Percentiles rank a stretch among this genome's conserved stretches.
These are phyloP conservation scores for Apodemia duryi DNA, from an alignment of 2,888 invertebrate species.

Conservation along the genomic window DNA sequence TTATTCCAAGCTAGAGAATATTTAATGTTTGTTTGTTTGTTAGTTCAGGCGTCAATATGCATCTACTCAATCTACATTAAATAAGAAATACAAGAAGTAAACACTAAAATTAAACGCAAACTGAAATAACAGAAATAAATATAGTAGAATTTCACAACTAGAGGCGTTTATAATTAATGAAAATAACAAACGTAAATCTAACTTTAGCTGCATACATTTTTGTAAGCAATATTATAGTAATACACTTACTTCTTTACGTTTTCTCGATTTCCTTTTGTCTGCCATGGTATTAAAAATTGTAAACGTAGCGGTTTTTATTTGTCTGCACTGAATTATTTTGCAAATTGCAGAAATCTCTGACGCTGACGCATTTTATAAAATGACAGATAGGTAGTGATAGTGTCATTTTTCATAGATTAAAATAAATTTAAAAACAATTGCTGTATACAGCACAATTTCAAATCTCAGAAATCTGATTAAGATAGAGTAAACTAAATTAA, in stretches of 20 bases:
- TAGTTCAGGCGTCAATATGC: neutral
- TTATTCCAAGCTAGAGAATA: neutral
- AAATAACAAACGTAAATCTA: neutral
- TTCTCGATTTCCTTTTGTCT: conserved; percentile 73
- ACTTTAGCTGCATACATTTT: neutral
- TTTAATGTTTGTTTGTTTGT: neutral
- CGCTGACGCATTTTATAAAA: conserved; percentile 27
- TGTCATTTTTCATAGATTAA: no score
- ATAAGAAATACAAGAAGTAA: no score
- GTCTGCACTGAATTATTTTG: conserved; percentile 27
- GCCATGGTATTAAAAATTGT: conserved; percentile 62
- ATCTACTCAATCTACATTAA: neutral
- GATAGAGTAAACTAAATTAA: no score
- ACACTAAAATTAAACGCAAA: no score
- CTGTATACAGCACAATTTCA: no score
- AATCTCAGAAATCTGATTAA: no score
- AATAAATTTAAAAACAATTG: no score
- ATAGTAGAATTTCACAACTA: neutral
- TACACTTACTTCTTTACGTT: conserved; percentile 68
- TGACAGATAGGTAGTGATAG: no score
- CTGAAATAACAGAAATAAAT: neutral
- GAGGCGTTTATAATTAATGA: neutral
- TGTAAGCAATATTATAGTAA: neutral
- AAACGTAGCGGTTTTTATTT: conserved; percentile 45
- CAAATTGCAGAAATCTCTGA: conserved; percentile 24